These are phyloP conservation scores for Myxocyprinus asiaticus DNA, from an alignment of 2,113 vertebrate genomes.

Conservation along the genomic window DNA sequence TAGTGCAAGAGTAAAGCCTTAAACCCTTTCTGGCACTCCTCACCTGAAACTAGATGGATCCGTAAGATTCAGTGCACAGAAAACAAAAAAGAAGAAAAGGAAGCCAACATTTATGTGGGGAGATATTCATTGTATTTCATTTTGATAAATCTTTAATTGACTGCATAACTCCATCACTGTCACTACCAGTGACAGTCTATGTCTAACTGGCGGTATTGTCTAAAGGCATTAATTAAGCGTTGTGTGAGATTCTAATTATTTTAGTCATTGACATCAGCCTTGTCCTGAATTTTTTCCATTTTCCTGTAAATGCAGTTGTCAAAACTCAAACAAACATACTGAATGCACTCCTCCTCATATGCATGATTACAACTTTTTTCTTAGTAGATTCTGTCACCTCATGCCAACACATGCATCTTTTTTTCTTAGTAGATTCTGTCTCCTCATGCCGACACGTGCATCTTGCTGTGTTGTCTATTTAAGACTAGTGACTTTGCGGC, in stretches of 20 bases:
- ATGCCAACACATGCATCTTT: not conserved
- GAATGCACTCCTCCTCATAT: not conserved
- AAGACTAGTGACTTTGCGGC: constrained; percentile 6
- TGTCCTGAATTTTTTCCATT: constrained; percentile 6
- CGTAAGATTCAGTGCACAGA: not conserved
- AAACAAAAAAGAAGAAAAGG: not conserved
- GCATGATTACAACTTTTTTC: not conserved
- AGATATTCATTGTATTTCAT: not conserved
- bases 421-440: not conserved
- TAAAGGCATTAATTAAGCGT: constrained; percentile 37
- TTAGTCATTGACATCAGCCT: constrained; percentile 5
- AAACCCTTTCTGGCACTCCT: not conserved
- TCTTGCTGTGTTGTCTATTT: not conserved
- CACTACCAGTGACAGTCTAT: constrained; percentile 26
- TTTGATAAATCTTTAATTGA: constrained; percentile 32
- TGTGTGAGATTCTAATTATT: not conserved
- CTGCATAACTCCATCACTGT: constrained; percentile 6
- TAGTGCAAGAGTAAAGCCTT: not conserved
- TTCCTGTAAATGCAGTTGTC: constrained; percentile 27
- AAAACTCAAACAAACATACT: constrained; percentile 11
- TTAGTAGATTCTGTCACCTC: not conserved
- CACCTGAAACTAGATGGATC: not conserved
- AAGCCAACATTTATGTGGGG: not conserved
- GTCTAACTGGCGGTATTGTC: constrained; percentile 30
- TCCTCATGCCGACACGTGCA: not conserved